Conservation (phyloP, 2,797 vertebrate genomes). For the Gymnoscopelus braueri region DNA sequence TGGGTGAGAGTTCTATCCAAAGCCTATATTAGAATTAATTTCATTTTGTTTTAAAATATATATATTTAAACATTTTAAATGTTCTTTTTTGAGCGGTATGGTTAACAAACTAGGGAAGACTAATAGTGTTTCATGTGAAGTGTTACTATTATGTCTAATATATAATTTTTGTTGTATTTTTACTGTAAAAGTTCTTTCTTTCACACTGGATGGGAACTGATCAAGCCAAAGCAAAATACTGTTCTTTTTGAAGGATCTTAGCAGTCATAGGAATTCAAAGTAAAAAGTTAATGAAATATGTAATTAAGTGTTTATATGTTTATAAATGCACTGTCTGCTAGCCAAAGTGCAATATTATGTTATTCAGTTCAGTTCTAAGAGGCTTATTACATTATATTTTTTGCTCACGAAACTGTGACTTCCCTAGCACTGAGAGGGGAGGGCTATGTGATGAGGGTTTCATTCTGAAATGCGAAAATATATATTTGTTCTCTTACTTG, state of each 20-base stretch:
- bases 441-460: slow-evolving; percentile 41
- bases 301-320: slow-evolving; percentile 42
- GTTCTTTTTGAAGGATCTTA: slow-evolving; percentile 55
- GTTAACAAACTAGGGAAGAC: slow-evolving; percentile 42
- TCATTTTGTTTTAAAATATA: slow-evolving; percentile 24
- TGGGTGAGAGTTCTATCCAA: slow-evolving; percentile 26
- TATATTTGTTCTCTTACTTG: not conserved
- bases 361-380: slow-evolving; percentile 52
- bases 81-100: slow-evolving; percentile 39
- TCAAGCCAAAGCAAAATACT: slow-evolving; percentile 71
- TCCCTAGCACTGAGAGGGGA: slow-evolving; percentile 66
- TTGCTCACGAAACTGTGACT: slow-evolving; percentile 51
- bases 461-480: slow-evolving; percentile 14
- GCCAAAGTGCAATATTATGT: slow-evolving; percentile 80
- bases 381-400: slow-evolving; percentile 26
- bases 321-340: slow-evolving; percentile 65
- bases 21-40: slow-evolving; percentile 3
- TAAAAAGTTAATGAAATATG: slow-evolving; percentile 43
- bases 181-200: slow-evolving; percentile 75
- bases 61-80: slow-evolving; percentile 1
- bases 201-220: slow-evolving; percentile 80
- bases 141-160: slow-evolving; percentile 3
- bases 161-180: slow-evolving; percentile 56
- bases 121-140: slow-evolving; percentile 11
- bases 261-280: slow-evolving; percentile 40